Conservation (phyloP, 2,888 invertebrate genomes). For the Maniola hyperantus region DNA sequence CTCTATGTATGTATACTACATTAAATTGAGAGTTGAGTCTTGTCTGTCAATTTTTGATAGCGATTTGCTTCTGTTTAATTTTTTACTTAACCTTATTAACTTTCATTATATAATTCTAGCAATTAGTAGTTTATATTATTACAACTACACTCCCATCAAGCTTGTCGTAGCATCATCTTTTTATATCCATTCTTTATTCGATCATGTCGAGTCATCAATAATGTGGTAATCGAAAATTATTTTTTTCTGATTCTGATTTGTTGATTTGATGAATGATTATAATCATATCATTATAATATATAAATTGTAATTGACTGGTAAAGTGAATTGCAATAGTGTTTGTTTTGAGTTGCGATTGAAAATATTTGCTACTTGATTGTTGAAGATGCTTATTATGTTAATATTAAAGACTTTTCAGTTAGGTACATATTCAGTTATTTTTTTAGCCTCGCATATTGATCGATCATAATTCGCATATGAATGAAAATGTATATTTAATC, state of each 20-base stretch:
- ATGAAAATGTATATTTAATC: background rate
- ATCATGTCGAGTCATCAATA: constrained; percentile 46
- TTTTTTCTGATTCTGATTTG: constrained; percentile 23
- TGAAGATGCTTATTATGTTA: constrained; percentile 13
- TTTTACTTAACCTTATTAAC: constrained; percentile 35
- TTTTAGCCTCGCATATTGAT: background rate
- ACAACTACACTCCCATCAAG: constrained; percentile 32
- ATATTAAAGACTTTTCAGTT: constrained; percentile 3
- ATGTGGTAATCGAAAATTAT: constrained; percentile 31
- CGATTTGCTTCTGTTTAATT: constrained; percentile 52
- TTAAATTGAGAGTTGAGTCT: too few relatives aligned
- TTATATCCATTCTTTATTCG: constrained; percentile 39
- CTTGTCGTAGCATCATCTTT: constrained; percentile 44
- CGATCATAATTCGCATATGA: background rate
- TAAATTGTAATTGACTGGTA: constrained; percentile 39
- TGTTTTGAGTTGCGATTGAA: constrained; percentile 28
- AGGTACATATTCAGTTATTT: background rate
- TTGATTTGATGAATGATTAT: constrained; percentile 23
- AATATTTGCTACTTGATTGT: constrained; percentile 11
- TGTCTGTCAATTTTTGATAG: constrained; percentile 54
- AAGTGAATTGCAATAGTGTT: constrained; percentile 38
- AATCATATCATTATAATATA: too few relatives aligned
- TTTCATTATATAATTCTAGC: constrained; percentile 46
- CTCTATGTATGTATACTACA: background rate
- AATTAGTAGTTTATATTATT: constrained; percentile 55